These are phyloP conservation scores for Cynopterus sphinx DNA, from an alignment of 2,797 vertebrate genomes.

Conservation along the genomic window DNA sequence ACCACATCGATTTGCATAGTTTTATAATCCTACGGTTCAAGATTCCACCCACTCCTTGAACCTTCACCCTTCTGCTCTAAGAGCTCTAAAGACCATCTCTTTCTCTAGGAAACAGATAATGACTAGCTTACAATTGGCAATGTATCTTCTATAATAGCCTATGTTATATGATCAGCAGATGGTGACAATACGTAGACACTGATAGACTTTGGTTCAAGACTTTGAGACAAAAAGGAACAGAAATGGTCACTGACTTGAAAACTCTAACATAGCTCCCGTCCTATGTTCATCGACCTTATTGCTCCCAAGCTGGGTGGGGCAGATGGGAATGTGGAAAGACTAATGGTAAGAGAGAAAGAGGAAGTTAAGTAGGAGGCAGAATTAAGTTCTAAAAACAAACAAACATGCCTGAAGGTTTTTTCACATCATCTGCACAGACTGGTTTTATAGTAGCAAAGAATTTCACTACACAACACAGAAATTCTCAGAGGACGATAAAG, in stretches of 20 bases:
- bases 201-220: background rate
- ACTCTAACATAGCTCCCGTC: background rate
- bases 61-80: background rate
- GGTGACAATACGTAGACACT: background rate
- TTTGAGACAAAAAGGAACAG: background rate
- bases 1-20: background rate
- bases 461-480: slow-evolving; percentile 4
- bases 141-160: background rate
- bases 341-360: background rate
- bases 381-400: background rate
- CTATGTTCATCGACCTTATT: background rate
- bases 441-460: background rate
- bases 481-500: background rate
- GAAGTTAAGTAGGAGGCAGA: background rate
- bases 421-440: background rate
- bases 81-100: background rate
- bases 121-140: background rate
- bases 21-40: background rate
- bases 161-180: background rate
- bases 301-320: background rate
- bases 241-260: background rate
- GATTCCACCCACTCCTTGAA: background rate
- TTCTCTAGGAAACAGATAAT: background rate
- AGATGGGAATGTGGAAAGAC: background rate
- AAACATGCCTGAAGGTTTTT: background rate